Evolutionary conservation across 2,888 invertebrate species (phyloP).

Genomic region (Yponomeuta plumbellus): DNA sequence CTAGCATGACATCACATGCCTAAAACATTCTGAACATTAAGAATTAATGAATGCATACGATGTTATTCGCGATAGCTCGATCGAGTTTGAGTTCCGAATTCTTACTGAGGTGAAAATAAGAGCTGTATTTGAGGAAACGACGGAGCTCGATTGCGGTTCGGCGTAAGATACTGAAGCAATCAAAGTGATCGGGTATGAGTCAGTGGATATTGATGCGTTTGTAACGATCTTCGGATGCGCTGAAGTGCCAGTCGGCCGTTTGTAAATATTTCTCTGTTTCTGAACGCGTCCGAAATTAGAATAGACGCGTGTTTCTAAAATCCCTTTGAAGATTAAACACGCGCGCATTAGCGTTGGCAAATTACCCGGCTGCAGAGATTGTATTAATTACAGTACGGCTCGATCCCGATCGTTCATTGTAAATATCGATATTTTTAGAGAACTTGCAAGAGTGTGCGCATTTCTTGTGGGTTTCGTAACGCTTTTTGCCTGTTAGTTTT

Average conservation of each 20-base stretch:
- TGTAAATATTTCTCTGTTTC: constrained; percentile 77
- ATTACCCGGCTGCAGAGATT: constrained; percentile 77
- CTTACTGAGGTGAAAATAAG: background rate
- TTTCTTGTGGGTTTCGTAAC: constrained; percentile 46
- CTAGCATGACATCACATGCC: constrained; percentile 7
- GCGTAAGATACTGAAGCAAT: constrained; percentile 40
- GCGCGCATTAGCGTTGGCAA: constrained; percentile 75
- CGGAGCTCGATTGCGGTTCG: background rate
- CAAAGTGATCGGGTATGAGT: constrained; percentile 50
- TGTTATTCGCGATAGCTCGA: background rate
- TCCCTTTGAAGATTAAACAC: constrained; percentile 76
- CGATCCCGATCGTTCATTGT: constrained; percentile 61
- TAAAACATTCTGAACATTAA: constrained; percentile 9
- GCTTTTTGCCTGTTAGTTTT: constrained; percentile 66
- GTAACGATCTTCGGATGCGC: constrained; percentile 74
- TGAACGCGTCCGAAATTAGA: constrained; percentile 72
- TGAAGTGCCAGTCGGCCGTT: constrained; percentile 72
- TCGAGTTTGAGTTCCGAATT: background rate
- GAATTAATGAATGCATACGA: constrained; percentile 17
- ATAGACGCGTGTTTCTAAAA: constrained; percentile 76
- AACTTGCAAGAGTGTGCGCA: constrained; percentile 50
- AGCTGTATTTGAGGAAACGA: background rate
- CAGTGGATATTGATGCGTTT: constrained; percentile 60
- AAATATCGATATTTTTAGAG: constrained; percentile 73
- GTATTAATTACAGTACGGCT: constrained; percentile 70